Percentiles rank a stretch among this genome's conserved stretches.
phyloP scores from a whole-genome alignment of 2,797 vertebrate species.

The Perodicticus potto region DNA sequence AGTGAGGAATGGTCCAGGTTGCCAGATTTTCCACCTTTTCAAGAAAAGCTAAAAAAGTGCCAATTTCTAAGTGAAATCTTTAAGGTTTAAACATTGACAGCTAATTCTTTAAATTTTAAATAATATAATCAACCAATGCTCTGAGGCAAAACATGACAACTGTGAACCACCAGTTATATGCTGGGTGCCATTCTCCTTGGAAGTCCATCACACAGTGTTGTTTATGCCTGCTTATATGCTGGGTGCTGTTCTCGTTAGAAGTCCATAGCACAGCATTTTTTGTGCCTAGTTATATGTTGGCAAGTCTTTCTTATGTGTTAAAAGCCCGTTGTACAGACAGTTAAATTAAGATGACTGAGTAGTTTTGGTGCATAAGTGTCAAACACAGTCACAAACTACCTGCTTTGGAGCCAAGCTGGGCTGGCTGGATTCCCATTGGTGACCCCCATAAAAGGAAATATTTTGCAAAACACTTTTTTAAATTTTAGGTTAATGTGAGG shows the following conservation, averaged over 20 bases:
- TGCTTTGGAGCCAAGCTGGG: neutral
- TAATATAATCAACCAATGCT: neutral
- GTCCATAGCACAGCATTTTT: fast-evolving
- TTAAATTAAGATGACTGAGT: neutral
- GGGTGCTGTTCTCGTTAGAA: neutral
- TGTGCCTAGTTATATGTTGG: neutral
- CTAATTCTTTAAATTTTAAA: neutral
- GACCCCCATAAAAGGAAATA: neutral
- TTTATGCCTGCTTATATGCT: neutral
- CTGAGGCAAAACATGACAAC: too few relatives aligned
- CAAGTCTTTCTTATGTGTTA: neutral
- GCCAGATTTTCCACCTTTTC: neutral
- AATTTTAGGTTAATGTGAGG: too few relatives aligned
- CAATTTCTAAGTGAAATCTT: neutral
- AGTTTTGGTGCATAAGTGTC: neutral
- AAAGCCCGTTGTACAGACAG: neutral
- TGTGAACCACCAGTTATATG: neutral
- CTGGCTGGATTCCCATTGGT: neutral
- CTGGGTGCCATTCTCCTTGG: neutral
- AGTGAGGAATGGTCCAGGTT: neutral
- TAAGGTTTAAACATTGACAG: neutral
- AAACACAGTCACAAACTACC: neutral
- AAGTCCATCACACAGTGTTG: fast-evolving
- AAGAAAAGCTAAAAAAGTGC: neutral
- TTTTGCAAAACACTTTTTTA: too few relatives aligned